phyloP scores from a whole-genome alignment of 2,797 vertebrate genomes.

The Etheostoma perlongum region DNA sequence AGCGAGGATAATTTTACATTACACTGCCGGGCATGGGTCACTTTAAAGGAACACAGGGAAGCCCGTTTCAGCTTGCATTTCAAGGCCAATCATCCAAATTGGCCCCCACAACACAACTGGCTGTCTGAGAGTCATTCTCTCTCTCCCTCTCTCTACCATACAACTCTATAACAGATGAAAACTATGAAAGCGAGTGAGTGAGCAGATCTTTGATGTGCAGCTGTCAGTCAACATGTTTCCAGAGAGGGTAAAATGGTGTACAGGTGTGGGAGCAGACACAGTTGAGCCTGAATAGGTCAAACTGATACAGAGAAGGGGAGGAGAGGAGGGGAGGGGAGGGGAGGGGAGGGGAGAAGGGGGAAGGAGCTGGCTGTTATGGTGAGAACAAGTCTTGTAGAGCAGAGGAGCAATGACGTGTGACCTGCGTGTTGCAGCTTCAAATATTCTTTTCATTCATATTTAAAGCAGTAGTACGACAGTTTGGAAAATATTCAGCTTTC shows the following conservation, averaged over 20 bases:
- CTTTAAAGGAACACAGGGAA: conserved; percentile 87
- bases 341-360: background rate
- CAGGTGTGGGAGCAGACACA: conserved; percentile 83
- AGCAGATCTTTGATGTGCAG: conserved; percentile 84
- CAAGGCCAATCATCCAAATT: conserved; percentile 88
- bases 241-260: conserved; percentile 81
- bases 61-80: conserved; percentile 85
- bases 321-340: too few species aligned
- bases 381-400: conserved; percentile 38
- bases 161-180: conserved; percentile 71
- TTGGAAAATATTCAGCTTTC: conserved; percentile 2
- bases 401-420: conserved; percentile 9
- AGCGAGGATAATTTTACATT: conserved; percentile 86
- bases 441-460: conserved; percentile 16
- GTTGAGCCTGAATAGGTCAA: conserved; percentile 78
- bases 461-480: background rate
- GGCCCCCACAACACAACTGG: conserved; percentile 76
- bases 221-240: conserved; percentile 81
- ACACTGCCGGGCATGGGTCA: conserved; percentile 86
- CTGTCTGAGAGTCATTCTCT: conserved; percentile 54
- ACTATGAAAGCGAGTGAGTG: conserved; percentile 63
- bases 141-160: conserved; percentile 15
- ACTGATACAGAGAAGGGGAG: conserved; percentile 42
- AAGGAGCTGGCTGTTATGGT: conserved; percentile 27
- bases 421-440: conserved; percentile 15